Evolutionary conservation across 2,888 invertebrate genomes (phyloP).

Genomic region (Limenitis camilla): DNA sequence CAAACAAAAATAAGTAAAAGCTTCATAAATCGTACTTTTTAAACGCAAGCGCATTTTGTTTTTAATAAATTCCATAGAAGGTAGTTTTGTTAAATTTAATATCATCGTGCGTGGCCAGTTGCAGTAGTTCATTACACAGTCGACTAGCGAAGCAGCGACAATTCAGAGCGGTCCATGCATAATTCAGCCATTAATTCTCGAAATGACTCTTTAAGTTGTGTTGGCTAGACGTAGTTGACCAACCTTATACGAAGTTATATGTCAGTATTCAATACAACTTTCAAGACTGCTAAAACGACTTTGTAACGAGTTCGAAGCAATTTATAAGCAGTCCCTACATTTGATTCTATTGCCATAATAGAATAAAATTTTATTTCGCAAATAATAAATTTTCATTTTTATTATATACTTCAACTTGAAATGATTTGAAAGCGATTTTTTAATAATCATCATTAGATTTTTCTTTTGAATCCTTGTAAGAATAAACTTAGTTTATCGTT

Average conservation of each 20-base stretch:
- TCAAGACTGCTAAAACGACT: conserved; percentile 34
- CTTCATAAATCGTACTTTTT: neutral
- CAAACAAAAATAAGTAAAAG: neutral
- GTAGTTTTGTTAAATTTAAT: conserved; percentile 8
- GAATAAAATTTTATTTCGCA: too few species aligned
- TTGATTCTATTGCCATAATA: conserved; percentile 19
- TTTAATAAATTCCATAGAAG: neutral
- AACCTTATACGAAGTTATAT: conserved; percentile 48
- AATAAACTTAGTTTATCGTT: conserved; percentile 2
- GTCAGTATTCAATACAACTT: conserved; percentile 48
- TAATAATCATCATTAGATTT: neutral
- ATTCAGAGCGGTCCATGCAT: conserved; percentile 67
- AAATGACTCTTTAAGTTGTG: conserved; percentile 65
- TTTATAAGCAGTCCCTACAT: conserved; percentile 23
- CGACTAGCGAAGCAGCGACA: conserved; percentile 54
- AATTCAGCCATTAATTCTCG: conserved; percentile 68
- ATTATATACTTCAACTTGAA: too few species aligned
- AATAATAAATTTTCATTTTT: too few species aligned
- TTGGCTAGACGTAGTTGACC: conserved; percentile 56
- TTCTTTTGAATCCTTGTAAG: neutral
- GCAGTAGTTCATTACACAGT: conserved; percentile 47
- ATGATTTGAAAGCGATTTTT: neutral
- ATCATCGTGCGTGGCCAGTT: conserved; percentile 17
- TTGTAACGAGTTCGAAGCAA: conserved; percentile 23
- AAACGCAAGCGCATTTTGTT: neutral